These are phyloP conservation scores for Parus major DNA, from an alignment of 2,113 vertebrate species.

Conservation along the genomic window DNA sequence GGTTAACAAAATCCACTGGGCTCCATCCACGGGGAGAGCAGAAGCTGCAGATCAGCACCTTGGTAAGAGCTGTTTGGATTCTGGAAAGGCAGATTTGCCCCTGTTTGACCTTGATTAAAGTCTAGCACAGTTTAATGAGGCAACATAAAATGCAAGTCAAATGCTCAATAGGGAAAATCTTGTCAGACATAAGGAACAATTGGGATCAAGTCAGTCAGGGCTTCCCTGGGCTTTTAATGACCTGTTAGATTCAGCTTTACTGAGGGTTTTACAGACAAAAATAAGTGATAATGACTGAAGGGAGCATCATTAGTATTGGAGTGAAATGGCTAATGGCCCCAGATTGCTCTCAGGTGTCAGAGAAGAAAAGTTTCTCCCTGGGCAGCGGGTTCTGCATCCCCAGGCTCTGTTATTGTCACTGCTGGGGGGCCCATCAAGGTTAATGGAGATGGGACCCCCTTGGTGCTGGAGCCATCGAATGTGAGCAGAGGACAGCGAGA, in stretches of 20 bases:
- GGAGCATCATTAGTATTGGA: conserved; percentile 52
- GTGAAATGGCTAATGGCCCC: conserved; percentile 53
- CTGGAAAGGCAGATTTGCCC: conserved; percentile 24
- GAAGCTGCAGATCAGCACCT: neutral
- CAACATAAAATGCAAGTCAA: conserved; percentile 58
- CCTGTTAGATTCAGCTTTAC: conserved; percentile 54
- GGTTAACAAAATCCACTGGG: rapidly evolving
- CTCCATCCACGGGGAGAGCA: neutral
- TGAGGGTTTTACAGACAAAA: conserved; percentile 18
- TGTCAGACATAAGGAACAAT: conserved; percentile 60
- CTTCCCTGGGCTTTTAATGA: conserved; percentile 56
- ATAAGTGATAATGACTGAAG: conserved; percentile 52
- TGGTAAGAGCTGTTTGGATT: conserved; percentile 15
- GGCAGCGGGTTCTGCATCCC: conserved; percentile 20
- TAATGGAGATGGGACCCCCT: neutral
- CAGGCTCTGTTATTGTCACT: neutral
- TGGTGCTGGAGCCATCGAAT: rapidly evolving
- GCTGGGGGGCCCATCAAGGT: conserved; percentile 21
- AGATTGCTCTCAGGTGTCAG: conserved; percentile 47
- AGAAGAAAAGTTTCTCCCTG: conserved; percentile 34
- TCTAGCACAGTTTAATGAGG: conserved; percentile 55
- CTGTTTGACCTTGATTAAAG: conserved; percentile 65
- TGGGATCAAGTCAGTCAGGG: conserved; percentile 45
- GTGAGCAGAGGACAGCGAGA: neutral
- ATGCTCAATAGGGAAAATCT: conserved; percentile 43